Conservation (phyloP, 2,888 invertebrate species). For the Saturnia pavonia region DNA sequence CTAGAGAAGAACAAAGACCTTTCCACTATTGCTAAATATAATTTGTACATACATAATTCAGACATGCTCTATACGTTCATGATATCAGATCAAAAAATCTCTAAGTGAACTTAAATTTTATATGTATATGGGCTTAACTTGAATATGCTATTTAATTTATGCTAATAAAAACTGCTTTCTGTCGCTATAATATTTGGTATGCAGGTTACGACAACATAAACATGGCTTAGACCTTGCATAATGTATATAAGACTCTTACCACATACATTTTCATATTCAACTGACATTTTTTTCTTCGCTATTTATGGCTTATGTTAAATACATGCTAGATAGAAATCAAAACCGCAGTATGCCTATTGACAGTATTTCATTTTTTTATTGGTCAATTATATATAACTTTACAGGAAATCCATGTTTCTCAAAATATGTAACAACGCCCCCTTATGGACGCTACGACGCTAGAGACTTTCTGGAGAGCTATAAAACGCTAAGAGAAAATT, state of each 20-base stretch:
- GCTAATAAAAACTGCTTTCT: not conserved
- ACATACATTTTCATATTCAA: not conserved
- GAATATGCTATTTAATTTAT: not conserved
- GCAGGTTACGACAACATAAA: not conserved
- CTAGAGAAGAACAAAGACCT: too few relatives aligned
- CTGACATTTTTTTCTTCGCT: not conserved
- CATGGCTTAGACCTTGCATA: not conserved
- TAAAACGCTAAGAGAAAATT: too few relatives aligned
- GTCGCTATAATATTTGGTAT: not conserved
- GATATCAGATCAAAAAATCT: too few relatives aligned
- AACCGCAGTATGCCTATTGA: not conserved
- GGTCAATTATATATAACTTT: too few relatives aligned
- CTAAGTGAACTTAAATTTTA: not conserved
- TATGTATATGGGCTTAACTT: not conserved
- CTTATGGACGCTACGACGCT: too few relatives aligned
- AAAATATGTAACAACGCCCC: too few relatives aligned
- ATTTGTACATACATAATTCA: too few relatives aligned
- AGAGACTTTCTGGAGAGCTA: too few relatives aligned
- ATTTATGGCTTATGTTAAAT: not conserved
- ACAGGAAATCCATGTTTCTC: too few relatives aligned
- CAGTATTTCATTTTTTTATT: too few relatives aligned
- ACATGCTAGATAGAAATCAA: not conserved
- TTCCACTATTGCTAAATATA: too few relatives aligned
- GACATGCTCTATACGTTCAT: too few relatives aligned
- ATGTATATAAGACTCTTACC: not conserved